Percentiles rank a stretch among this genome's conserved stretches.
These are phyloP conservation scores for Physocephala rufipes DNA, from an alignment of 2,888 invertebrate genomes.

Conservation along the genomic window DNA sequence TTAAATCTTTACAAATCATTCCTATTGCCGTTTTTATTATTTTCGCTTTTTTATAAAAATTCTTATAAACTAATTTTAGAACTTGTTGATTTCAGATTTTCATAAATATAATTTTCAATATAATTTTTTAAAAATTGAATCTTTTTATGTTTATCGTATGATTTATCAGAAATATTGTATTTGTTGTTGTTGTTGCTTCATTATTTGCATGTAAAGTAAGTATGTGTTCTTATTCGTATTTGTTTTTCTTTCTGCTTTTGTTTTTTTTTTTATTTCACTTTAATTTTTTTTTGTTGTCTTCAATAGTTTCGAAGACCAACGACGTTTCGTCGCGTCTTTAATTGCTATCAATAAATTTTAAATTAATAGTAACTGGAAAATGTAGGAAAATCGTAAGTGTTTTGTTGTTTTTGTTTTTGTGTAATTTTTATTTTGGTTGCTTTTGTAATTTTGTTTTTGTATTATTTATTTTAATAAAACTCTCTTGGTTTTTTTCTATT, in stretches of 20 bases:
- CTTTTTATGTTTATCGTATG: slow-evolving; percentile 28
- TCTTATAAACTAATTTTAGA: slow-evolving; percentile 32
- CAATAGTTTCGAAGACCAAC: too few relatives aligned
- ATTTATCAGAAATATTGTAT: slow-evolving; percentile 41
- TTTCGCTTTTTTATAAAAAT: slow-evolving; percentile 29
- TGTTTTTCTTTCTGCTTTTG: slow-evolving; percentile 18
- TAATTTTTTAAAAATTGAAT: slow-evolving; percentile 23
- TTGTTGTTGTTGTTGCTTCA: slow-evolving; percentile 43
- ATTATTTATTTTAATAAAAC: slow-evolving; percentile 50
- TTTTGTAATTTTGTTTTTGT: slow-evolving; percentile 53
- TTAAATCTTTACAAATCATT: slow-evolving; percentile 16
- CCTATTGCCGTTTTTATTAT: background rate
- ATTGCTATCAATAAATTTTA: slow-evolving; percentile 37
- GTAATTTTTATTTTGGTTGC: too few relatives aligned
- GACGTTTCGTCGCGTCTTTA: slow-evolving; percentile 6
- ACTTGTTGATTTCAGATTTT: slow-evolving; percentile 26
- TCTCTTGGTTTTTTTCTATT: slow-evolving; percentile 27
- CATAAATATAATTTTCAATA: slow-evolving; percentile 23
- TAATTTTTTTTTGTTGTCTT: too few relatives aligned
- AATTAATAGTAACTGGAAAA: slow-evolving; percentile 36
- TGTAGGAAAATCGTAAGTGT: slow-evolving; percentile 23
- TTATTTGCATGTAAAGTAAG: slow-evolving; percentile 27
- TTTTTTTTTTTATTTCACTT: too few relatives aligned
- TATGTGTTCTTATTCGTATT: slow-evolving; percentile 31
- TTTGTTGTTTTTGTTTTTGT: slow-evolving; percentile 36